Conservation (phyloP, 2,113 vertebrate species). For the Cyprinodon variegatus region DNA sequence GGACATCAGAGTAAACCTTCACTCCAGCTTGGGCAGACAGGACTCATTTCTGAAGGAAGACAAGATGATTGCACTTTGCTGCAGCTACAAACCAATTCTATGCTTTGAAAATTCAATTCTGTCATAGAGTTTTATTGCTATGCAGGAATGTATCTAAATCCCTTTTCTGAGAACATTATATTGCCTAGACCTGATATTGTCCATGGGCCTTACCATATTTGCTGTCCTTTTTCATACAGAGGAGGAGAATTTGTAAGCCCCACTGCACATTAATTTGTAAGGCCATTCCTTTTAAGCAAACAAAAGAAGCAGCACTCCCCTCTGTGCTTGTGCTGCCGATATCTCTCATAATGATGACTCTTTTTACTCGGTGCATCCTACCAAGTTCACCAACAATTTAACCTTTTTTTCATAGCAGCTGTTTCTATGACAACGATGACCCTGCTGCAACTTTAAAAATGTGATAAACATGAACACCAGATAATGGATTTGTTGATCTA, state of each 20-base stretch:
- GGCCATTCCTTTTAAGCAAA: conserved; percentile 57
- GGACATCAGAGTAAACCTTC: conserved; percentile 42
- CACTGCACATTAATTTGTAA: conserved; percentile 40
- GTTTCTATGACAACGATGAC: conserved; percentile 82
- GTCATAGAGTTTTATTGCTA: conserved; percentile 51
- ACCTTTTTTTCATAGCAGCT: conserved; percentile 68
- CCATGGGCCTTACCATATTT: conserved; percentile 1
- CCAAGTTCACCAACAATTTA: conserved; percentile 72
- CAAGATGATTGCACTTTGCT: conserved; percentile 47
- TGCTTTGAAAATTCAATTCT: conserved; percentile 55
- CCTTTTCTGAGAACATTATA: conserved; percentile 40
- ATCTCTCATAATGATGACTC: conserved; percentile 71
- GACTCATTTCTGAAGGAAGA: conserved; percentile 41
- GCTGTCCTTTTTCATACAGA: conserved; percentile 11
- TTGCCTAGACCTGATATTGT: conserved; percentile 36
- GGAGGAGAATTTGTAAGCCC: conserved; percentile 27
- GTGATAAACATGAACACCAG: conserved; percentile 71
- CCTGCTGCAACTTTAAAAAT: conserved; percentile 69
- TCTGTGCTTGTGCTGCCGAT: conserved; percentile 28
- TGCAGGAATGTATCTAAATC: conserved; percentile 55
- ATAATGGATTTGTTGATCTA: conserved; percentile 77
- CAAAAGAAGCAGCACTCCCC: conserved; percentile 44
- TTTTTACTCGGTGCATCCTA: conserved; percentile 64
- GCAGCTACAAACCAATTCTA: conserved; percentile 46
- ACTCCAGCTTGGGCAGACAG: conserved; percentile 38